A percentile compares a stretch with the other conserved stretches of the same genome.
Evolutionary conservation across 2,113 vertebrate genomes (phyloP).

Genomic region (Pteropus alecto): DNA sequence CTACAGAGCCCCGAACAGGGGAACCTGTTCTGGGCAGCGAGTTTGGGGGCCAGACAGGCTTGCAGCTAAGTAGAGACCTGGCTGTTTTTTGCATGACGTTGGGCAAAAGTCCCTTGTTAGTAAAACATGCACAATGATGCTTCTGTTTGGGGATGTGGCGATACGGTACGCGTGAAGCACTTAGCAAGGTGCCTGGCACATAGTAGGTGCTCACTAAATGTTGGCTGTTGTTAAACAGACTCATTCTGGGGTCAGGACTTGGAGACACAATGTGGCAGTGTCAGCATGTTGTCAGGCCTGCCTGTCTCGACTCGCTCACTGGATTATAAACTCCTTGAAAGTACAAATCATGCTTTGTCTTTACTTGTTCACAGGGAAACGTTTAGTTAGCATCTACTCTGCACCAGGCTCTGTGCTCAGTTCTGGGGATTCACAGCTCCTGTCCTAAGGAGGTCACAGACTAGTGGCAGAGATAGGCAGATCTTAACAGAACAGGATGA

Average conservation of each 20-base stretch:
- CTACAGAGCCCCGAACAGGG: background rate
- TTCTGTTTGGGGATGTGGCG: no score
- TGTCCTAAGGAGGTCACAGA: background rate
- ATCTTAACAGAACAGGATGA: background rate
- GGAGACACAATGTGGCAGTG: background rate
- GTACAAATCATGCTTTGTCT: background rate
- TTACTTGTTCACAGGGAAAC: background rate
- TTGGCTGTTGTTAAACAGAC: background rate
- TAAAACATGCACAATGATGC: accelerated
- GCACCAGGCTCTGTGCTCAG: background rate
- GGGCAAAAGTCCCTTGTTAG: background rate
- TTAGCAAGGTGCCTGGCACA: background rate
- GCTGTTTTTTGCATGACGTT: accelerated
- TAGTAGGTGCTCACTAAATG: background rate
- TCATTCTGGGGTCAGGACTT: background rate
- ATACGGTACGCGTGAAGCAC: accelerated
- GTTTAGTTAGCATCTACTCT: background rate
- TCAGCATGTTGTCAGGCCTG: background rate
- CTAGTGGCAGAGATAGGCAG: background rate
- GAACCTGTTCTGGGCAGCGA: accelerated
- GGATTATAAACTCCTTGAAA: background rate
- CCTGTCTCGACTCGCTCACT: background rate
- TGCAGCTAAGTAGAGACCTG: background rate
- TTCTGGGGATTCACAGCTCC: background rate
- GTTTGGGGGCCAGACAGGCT: background rate